These are phyloP conservation scores for Melieria omissa DNA, from an alignment of 2,888 invertebrate genomes.

Conservation along the genomic window DNA sequence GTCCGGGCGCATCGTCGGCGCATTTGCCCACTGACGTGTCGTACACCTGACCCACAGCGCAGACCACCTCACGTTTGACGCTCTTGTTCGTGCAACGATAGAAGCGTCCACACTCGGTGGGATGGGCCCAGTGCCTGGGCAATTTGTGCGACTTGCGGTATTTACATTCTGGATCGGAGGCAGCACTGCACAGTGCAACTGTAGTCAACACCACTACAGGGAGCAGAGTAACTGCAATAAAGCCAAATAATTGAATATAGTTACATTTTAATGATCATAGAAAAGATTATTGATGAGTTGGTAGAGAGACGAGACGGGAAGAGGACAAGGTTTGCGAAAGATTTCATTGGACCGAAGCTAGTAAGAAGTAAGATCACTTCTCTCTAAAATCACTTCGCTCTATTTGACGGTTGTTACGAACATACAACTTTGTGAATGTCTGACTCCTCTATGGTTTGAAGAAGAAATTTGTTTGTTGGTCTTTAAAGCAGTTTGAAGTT, in stretches of 20 bases:
- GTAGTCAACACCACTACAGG: constrained; percentile 53
- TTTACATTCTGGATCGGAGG: constrained; percentile 56
- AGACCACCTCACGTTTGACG: constrained; percentile 50
- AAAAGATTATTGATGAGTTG: not conserved
- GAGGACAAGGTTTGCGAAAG: not conserved
- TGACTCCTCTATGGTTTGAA: too few species aligned
- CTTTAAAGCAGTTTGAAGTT: too few species aligned
- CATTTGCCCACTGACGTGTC: constrained; percentile 55
- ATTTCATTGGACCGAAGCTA: not conserved
- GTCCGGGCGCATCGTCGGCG: constrained; percentile 45
- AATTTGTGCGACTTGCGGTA: constrained; percentile 52
- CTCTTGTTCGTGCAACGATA: constrained; percentile 57
- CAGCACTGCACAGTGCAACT: constrained; percentile 50
- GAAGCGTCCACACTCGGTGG: constrained; percentile 52
- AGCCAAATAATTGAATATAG: not conserved
- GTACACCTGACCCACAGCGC: constrained; percentile 55
- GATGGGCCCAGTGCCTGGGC: constrained; percentile 57
- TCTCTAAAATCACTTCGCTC: not conserved
- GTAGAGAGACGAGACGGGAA: not conserved
- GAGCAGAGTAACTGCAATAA: constrained; percentile 52
- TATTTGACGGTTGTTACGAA: too few species aligned
- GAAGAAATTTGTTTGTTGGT: too few species aligned
- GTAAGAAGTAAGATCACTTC: not conserved
- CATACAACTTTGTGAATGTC: too few species aligned
- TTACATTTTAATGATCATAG: not conserved